These are phyloP conservation scores for Ceratosolen solmsi DNA, from an alignment of 1,140 invertebrate species.

Conservation along the genomic window DNA sequence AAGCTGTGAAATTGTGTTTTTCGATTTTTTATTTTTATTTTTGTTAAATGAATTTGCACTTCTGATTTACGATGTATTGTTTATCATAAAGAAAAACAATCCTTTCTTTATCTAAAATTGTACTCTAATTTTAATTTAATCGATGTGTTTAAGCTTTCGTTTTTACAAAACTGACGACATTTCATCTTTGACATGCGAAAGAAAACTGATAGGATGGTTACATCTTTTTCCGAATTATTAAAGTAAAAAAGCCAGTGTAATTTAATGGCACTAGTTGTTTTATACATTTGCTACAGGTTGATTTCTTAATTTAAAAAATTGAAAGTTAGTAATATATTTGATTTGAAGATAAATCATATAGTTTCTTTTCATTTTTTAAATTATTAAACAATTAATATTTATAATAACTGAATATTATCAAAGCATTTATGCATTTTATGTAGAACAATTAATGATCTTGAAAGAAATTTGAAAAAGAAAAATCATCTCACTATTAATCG, in stretches of 20 bases:
- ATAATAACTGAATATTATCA: too few relatives aligned
- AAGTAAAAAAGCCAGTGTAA: slow-evolving; percentile 24
- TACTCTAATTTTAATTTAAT: not conserved
- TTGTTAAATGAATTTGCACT: too few relatives aligned
- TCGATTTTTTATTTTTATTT: slow-evolving; percentile 38
- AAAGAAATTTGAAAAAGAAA: too few relatives aligned
- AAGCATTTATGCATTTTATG: too few relatives aligned
- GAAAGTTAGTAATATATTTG: too few relatives aligned
- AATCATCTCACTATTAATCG: slow-evolving; percentile 70
- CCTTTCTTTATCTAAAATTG: slow-evolving; percentile 17
- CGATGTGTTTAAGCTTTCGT: too few relatives aligned
- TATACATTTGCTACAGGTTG: slow-evolving; percentile 25
- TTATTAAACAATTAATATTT: too few relatives aligned
- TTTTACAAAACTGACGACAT: not conserved
- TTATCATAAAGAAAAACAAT: slow-evolving; percentile 19
- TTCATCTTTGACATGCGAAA: slow-evolving; percentile 22
- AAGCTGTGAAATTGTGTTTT: slow-evolving; percentile 20
- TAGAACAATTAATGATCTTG: too few relatives aligned
- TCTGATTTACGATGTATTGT: too few relatives aligned
- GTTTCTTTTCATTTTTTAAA: slow-evolving; percentile 15
- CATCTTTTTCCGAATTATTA: slow-evolving; percentile 27
- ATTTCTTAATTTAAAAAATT: too few relatives aligned
- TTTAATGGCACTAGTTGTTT: slow-evolving; percentile 27
- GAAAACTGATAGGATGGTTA: slow-evolving; percentile 40
- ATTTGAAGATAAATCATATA: not conserved